These are phyloP conservation scores for Globodera ellingtonae DNA, from an alignment of 1,140 invertebrate species.

Conservation along the genomic window DNA sequence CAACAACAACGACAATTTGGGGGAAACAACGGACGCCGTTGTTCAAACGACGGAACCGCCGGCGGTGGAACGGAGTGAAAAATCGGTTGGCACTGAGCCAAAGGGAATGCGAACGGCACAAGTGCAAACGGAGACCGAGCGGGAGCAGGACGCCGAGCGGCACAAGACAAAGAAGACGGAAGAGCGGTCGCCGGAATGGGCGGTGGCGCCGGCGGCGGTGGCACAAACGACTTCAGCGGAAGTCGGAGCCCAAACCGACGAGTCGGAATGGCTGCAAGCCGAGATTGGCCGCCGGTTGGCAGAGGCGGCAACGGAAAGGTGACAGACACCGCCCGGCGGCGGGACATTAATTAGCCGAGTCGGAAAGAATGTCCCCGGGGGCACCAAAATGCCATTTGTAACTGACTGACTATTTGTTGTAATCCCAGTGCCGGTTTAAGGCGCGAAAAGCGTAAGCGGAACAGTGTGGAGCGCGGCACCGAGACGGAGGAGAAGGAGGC, in stretches of 20 bases:
- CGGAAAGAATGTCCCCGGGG: too few species aligned
- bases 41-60: neutral
- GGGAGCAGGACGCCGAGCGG: neutral
- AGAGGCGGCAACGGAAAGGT: constrained; percentile 22
- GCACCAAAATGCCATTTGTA: too few species aligned
- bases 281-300: constrained; percentile 19
- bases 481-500: constrained; percentile 50
- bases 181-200: neutral
- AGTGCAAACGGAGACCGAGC: neutral
- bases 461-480: constrained; percentile 47
- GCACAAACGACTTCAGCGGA: neutral
- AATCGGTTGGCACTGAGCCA: neutral
- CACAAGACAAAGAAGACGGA: constrained; percentile 5
- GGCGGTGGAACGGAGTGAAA: constrained; percentile 5
- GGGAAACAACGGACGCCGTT: neutral
- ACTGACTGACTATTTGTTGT: too few species aligned
- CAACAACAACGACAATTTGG: too few species aligned
- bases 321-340: too few species aligned
- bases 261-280: constrained; percentile 23
- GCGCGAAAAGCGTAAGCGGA: constrained; percentile 39
- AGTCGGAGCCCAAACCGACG: constrained; percentile 28
- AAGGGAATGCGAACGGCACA: constrained; percentile 9
- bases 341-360: too few species aligned
- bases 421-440: neutral
- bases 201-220: neutral